These are phyloP conservation scores for Mixornis gularis DNA, from an alignment of 2,113 vertebrate genomes.

Conservation along the genomic window DNA sequence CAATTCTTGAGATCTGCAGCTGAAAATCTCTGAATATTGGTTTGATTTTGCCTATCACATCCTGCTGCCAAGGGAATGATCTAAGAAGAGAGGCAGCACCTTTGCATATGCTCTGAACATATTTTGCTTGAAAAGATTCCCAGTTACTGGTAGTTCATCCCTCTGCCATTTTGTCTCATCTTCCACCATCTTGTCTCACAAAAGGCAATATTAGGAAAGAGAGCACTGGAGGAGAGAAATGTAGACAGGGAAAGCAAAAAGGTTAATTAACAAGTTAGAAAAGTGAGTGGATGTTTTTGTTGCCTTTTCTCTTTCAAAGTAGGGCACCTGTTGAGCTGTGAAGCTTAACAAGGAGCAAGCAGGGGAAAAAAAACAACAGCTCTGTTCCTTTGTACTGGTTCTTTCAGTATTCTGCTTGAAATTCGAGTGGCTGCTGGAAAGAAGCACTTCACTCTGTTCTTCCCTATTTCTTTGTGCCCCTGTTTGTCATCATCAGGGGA, in stretches of 20 bases:
- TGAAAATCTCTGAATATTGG: slow-evolving; percentile 5
- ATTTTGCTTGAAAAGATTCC: neutral
- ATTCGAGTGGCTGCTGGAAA: slow-evolving; percentile 48
- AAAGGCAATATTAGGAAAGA: neutral
- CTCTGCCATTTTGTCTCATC: slow-evolving; percentile 4
- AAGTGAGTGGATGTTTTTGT: neutral
- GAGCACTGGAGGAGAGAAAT: neutral
- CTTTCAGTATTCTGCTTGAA: slow-evolving; percentile 56
- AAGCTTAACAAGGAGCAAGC: slow-evolving; percentile 19
- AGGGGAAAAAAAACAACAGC: neutral
- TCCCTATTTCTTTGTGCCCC: slow-evolving; percentile 48
- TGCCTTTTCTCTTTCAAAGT: neutral
- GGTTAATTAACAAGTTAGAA: neutral
- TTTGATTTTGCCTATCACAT: neutral
- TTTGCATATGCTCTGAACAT: neutral
- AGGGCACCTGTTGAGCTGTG: slow-evolving; percentile 43
- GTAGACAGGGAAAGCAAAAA: neutral
- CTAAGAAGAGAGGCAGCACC: neutral
- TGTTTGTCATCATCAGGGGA: slow-evolving; percentile 41
- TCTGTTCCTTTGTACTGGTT: neutral
- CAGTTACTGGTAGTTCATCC: neutral
- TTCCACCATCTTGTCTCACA: neutral
- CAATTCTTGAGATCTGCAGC: neutral
- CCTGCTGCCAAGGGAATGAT: neutral
- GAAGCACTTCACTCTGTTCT: slow-evolving; percentile 47